Base-by-base conservation (phyloP, 2,888 invertebrate genomes). In the Anthophora plumipes region DNA sequence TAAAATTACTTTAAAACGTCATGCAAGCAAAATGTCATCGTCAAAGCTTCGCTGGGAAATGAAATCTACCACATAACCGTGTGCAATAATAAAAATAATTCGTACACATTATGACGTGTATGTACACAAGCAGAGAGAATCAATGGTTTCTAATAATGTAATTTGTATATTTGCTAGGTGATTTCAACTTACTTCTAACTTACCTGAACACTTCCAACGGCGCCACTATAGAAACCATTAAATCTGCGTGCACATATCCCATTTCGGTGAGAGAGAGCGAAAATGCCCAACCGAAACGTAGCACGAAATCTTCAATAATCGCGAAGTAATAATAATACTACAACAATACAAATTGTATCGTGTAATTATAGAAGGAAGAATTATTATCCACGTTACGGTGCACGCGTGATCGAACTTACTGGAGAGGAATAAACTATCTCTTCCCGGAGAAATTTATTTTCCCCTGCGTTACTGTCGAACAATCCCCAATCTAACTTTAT, bases 401-500 rank as follows among this genome's bases (percentile, higher is more conserved):
- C 3, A 41, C 17, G 12, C n/a, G 17, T 20, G 9, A 50, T n/a
- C 4, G 14, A 57, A 92, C 95, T 95, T 93, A 98, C 98, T 93
- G 97, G 96, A 39, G 97, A 97, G 25, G 98, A 98, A 92, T 99
- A 99, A 17, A 99, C 99, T 79, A 98, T 97, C 95, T 99, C 99
- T 92, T 99, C 99, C 63, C 99, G 94, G 0, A 99, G 95, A 92
- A 98, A 97, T 92, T 95, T 96, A 94, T 99, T 98, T 94, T 98
- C 98, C 0, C 97, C 98, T 0, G 98, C 97, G 86, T 97, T 97
- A 71, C 96, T 96, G 91, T 99, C 99, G 90, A 99, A 96, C 67
- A 99, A 94, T 0, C 99, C 99, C 99, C 99, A 99, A 94, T 99
- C 99, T 97, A 99, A 98, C 94, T 98, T 98, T 54, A 99, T 97